A percentile compares a stretch with the other conserved stretches of the same genome.
These are phyloP conservation scores for Leptatherina wallacei DNA, from an alignment of 2,797 vertebrate genomes.

Conservation along the genomic window DNA sequence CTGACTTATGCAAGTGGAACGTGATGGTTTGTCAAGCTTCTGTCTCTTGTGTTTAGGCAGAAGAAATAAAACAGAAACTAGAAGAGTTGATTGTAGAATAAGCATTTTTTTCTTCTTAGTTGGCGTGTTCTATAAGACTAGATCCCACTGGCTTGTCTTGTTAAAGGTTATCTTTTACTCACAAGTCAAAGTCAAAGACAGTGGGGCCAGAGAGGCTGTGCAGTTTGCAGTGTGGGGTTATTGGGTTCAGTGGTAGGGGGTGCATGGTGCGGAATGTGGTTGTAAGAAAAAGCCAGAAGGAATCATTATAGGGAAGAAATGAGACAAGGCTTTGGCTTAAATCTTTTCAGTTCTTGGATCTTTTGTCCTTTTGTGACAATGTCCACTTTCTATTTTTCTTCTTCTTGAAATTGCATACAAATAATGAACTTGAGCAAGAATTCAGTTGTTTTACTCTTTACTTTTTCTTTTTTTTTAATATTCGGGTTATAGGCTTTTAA, in stretches of 20 bases:
- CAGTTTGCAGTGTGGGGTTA: slow-evolving; percentile 76
- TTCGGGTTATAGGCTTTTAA: not conserved
- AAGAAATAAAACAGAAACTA: not conserved
- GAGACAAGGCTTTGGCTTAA: slow-evolving; percentile 56
- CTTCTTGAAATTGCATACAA: not conserved
- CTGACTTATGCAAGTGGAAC: slow-evolving; percentile 5
- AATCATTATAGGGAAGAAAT: slow-evolving; percentile 73
- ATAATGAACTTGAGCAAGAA: not conserved
- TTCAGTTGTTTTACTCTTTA: not conserved
- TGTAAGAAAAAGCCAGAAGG: slow-evolving; percentile 75
- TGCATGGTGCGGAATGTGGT: slow-evolving; percentile 68
- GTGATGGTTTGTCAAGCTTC: slow-evolving; percentile 5
- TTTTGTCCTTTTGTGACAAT: slow-evolving; percentile 37
- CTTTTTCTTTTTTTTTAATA: not conserved
- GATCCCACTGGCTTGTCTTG: slow-evolving; percentile 42
- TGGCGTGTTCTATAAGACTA: slow-evolving; percentile 40
- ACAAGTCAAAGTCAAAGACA: slow-evolving; percentile 72
- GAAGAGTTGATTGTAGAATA: not conserved
- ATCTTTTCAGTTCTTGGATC: slow-evolving; percentile 31
- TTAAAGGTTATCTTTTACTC: slow-evolving; percentile 66
- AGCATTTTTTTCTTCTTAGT: not conserved
- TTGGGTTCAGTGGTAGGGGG: slow-evolving; percentile 75
- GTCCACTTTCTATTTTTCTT: slow-evolving; percentile 18
- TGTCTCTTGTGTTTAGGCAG: slow-evolving; percentile 1
- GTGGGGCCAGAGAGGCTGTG: slow-evolving; percentile 53